phyloP scores from a whole-genome alignment of 2,113 vertebrate species.

The Struthio camelus region DNA sequence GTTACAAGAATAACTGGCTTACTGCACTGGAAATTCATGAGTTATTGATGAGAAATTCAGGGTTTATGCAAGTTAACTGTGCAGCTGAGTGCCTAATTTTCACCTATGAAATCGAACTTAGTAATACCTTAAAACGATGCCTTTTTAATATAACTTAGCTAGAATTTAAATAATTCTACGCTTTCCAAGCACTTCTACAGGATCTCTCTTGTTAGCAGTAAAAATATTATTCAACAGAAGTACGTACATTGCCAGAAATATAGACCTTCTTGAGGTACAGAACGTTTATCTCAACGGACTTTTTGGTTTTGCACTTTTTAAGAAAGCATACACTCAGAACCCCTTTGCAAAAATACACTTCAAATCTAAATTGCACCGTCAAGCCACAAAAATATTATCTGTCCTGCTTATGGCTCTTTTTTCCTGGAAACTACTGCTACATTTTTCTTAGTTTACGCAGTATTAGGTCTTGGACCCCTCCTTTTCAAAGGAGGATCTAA shows the following conservation, averaged over 20 bases:
- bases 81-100: not conserved
- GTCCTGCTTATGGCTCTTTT: not conserved
- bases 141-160: not conserved
- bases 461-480: not conserved
- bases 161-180: not conserved
- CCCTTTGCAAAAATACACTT: not conserved
- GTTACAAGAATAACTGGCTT: not conserved
- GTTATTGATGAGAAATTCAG: not conserved
- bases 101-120: not conserved
- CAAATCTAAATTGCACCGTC: not conserved
- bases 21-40: not conserved
- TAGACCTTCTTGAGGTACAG: not conserved
- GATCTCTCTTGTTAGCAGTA: not conserved
- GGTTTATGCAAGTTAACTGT: not conserved
- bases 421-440: not conserved
- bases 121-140: not conserved
- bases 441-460: not conserved
- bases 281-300: not conserved
- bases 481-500: not conserved
- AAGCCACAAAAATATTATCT: not conserved
- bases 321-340: not conserved
- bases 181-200: not conserved
- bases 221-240: not conserved
- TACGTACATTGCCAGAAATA: not conserved
- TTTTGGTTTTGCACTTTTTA: not conserved